phyloP scores from a whole-genome alignment of 37 sponge, comb jelly and placozoan genomes.

The Agelas oroides region DNA sequence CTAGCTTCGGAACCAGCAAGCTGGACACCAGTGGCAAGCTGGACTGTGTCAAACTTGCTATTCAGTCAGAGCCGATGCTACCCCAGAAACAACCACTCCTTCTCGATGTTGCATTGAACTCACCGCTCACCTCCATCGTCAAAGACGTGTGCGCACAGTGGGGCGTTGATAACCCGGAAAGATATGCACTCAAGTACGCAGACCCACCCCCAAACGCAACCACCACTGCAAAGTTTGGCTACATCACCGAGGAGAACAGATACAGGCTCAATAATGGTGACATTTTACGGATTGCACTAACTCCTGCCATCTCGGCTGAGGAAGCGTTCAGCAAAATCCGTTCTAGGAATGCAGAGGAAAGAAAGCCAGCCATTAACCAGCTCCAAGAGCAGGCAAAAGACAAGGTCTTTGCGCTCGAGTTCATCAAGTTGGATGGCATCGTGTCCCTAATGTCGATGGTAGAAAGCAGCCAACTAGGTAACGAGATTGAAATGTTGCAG shows the following conservation, averaged over 20 bases:
- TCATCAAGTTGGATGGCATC: conserved; percentile 73
- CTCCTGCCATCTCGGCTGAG: conserved; percentile 58
- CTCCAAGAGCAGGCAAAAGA: conserved; percentile 58
- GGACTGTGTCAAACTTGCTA: conserved; percentile 85
- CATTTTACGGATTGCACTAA: conserved; percentile 67
- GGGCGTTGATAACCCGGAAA: conserved; percentile 73
- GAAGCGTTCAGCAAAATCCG: conserved; percentile 48
- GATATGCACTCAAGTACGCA: conserved; percentile 76
- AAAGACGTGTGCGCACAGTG: conserved; percentile 79
- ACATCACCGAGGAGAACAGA: conserved; percentile 83
- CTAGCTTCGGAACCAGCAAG: neutral
- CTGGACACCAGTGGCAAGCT: conserved; percentile 37
- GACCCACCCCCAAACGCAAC: conserved; percentile 43
- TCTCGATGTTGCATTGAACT: conserved; percentile 63
- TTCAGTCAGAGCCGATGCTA: conserved; percentile 70
- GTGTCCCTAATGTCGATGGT: conserved; percentile 49
- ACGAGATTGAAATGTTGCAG: conserved; percentile 30
- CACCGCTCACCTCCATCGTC: conserved; percentile 50
- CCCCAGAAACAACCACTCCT: conserved; percentile 77
- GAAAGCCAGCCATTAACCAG: conserved; percentile 31
- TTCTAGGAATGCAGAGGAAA: conserved; percentile 17
- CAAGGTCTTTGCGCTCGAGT: conserved; percentile 68
- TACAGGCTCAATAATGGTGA: conserved; percentile 77
- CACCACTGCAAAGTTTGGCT: conserved; percentile 62
- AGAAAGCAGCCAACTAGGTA: conserved; percentile 38